phyloP scores from a whole-genome alignment of 2,113 vertebrate genomes.

The Osmerus eperlanus region DNA sequence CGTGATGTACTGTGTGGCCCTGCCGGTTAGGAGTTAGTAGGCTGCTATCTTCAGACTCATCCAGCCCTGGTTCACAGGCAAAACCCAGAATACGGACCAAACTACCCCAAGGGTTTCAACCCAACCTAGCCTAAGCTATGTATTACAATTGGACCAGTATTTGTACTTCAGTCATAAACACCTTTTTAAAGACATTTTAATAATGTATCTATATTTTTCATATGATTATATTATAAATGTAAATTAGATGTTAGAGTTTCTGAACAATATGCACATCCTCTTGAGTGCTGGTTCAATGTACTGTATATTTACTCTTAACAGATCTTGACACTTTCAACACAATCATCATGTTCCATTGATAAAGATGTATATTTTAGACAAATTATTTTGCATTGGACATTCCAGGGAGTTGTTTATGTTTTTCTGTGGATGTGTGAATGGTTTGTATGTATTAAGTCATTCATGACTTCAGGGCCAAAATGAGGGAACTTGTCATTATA shows the following conservation, averaged over 20 bases:
- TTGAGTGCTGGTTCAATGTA: not conserved
- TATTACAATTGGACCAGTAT: not conserved
- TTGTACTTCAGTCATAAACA: not conserved
- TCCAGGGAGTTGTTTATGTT: too few species aligned
- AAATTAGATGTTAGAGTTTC: not conserved
- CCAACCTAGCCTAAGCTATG: not conserved
- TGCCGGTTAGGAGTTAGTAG: too few species aligned
- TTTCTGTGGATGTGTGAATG: not conserved
- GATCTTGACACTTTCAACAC: not conserved
- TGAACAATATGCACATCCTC: not conserved
- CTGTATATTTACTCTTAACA: not conserved
- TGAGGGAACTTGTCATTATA: not conserved
- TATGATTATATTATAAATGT: not conserved
- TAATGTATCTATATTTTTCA: conserved; percentile 4
- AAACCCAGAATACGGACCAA: too few species aligned
- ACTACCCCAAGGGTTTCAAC: conserved; percentile 47
- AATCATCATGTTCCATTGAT: too few species aligned
- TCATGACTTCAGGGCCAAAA: not conserved
- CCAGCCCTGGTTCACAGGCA: too few species aligned
- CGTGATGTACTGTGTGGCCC: too few species aligned
- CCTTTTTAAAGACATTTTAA: conserved; percentile 26
- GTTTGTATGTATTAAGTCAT: too few species aligned
- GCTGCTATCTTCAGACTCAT: too few species aligned
- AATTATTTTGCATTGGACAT: too few species aligned
- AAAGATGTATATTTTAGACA: too few species aligned